Evolutionary conservation across 2,113 vertebrate species (phyloP).

Genomic region (Butorides virescens): DNA sequence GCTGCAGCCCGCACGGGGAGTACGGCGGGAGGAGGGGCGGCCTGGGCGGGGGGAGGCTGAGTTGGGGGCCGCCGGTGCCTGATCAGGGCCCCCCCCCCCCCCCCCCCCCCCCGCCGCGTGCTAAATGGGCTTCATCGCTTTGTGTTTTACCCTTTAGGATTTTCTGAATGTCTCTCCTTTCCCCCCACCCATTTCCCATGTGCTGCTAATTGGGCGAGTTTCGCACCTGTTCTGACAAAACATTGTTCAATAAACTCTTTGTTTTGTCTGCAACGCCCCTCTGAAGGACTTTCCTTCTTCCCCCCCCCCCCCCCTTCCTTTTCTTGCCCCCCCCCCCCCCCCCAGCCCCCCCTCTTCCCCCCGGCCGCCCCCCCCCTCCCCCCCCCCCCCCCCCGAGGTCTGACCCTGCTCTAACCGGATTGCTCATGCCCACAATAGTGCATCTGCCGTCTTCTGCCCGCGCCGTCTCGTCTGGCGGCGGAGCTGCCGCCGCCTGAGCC

Average conservation of each 20-base stretch:
- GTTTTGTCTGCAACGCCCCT: background rate
- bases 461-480: no score
- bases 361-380: background rate
- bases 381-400: background rate
- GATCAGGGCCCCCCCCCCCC: accelerated
- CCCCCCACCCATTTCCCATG: accelerated
- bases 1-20: no score
- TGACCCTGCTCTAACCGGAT: background rate
- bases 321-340: background rate
- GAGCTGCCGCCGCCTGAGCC: background rate
- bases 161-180: accelerated
- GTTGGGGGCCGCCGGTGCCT: no score
- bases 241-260: background rate
- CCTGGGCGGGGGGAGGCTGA: background rate
- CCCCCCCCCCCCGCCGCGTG: no score
- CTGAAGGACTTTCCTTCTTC: background rate
- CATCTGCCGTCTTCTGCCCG: background rate
- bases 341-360: background rate
- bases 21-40: background rate
- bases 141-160: background rate
- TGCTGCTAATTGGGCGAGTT: background rate
- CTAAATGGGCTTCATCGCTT: background rate
- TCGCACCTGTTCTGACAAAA: background rate
- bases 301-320: no score
- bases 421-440: accelerated